Conservation (phyloP, 2,113 vertebrate species). For the Piaya cayana region DNA sequence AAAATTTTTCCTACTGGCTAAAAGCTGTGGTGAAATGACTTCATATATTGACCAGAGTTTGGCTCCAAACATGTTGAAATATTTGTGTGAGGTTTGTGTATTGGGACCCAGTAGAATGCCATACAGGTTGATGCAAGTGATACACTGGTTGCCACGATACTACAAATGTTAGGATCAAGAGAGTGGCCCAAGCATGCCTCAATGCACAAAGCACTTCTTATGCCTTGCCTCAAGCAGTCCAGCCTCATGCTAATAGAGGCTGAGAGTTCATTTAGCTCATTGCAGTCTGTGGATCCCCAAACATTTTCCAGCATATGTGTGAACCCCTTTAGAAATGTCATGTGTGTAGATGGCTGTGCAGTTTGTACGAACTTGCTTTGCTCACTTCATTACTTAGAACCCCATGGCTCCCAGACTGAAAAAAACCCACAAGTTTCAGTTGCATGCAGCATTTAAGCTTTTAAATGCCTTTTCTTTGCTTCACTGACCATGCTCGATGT, state of each 20-base stretch:
- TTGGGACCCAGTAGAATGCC: not conserved
- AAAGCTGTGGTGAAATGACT: slow-evolving; percentile 18
- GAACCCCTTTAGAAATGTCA: not conserved
- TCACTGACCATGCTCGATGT: not conserved
- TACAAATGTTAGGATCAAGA: not conserved
- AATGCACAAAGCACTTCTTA: slow-evolving; percentile 26
- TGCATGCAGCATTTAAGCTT: not conserved
- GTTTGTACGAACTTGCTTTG: accelerated
- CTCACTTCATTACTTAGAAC: not conserved
- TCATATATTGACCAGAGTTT: slow-evolving; percentile 29
- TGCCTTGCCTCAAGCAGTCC: accelerated
- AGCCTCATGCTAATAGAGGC: not conserved
- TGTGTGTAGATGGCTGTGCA: accelerated
- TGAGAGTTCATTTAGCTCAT: not conserved
- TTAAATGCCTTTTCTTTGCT: not conserved
- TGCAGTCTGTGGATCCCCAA: not conserved
- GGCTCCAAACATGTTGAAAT: slow-evolving; percentile 32
- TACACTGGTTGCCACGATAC: not conserved
- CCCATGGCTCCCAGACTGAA: not conserved
- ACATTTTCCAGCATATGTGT: not conserved
- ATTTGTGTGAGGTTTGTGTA: slow-evolving; percentile 31
- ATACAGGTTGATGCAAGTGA: not conserved
- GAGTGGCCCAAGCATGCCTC: not conserved
- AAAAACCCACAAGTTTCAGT: not conserved
- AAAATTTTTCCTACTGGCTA: slow-evolving; percentile 11